These are phyloP conservation scores for Colinus virginianus DNA, from an alignment of 2,113 vertebrate species.

Conservation along the genomic window DNA sequence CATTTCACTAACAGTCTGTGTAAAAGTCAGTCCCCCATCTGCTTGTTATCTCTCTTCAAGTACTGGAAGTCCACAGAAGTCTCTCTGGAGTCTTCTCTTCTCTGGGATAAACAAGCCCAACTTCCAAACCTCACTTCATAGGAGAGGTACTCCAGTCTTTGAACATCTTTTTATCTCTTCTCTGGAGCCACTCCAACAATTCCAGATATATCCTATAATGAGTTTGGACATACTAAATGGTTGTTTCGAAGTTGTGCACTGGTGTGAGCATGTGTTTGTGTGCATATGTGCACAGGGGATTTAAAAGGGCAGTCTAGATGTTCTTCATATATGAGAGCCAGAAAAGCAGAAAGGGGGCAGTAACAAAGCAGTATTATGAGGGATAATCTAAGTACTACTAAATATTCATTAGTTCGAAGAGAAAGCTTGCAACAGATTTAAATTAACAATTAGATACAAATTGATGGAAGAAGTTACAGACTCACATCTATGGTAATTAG, in stretches of 20 bases:
- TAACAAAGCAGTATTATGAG: neutral
- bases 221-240: neutral
- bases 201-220: too few species aligned
- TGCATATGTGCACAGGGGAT: accelerated
- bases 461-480: neutral
- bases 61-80: too few species aligned
- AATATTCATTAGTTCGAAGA: neutral
- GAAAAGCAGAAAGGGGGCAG: neutral
- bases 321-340: neutral
- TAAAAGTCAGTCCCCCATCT: too few species aligned
- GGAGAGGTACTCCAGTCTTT: too few species aligned
- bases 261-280: too few species aligned
- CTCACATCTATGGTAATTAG: neutral
- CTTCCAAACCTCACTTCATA: too few species aligned
- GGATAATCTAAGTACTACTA: neutral
- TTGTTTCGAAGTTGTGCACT: neutral
- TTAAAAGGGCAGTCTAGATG: neutral
- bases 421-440: neutral
- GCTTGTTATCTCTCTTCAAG: too few species aligned
- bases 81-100: too few species aligned
- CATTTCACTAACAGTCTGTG: too few species aligned
- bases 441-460: neutral
- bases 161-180: too few species aligned
- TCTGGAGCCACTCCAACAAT: too few species aligned
- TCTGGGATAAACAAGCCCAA: too few species aligned